These are phyloP conservation scores for Rhynchonycteris naso DNA, from an alignment of 2,797 vertebrate genomes.

Conservation along the genomic window DNA sequence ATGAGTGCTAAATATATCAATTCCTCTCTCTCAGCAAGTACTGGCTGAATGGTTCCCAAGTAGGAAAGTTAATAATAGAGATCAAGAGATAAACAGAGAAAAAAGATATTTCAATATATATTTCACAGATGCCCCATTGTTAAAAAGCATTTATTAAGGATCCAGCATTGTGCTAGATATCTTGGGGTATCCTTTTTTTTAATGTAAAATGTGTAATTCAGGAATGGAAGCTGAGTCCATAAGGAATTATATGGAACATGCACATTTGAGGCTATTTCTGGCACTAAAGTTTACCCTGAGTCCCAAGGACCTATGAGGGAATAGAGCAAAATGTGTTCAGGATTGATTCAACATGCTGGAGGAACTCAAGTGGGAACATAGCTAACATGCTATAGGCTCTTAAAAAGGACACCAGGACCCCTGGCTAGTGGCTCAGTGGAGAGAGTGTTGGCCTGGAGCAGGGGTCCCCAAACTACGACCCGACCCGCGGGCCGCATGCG, in stretches of 20 bases:
- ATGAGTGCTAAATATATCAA: conserved; percentile 52
- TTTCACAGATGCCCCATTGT: not conserved
- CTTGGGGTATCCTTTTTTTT: not conserved
- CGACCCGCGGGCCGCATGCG: too few relatives aligned
- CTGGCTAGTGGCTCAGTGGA: too few relatives aligned
- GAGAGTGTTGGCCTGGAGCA: too few relatives aligned
- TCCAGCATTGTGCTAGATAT: not conserved
- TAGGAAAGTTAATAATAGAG: not conserved
- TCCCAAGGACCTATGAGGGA: not conserved
- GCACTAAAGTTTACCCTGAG: not conserved
- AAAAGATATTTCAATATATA: not conserved
- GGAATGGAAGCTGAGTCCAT: not conserved
- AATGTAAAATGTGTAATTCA: not conserved
- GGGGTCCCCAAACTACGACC: too few relatives aligned
- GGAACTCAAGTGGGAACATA: not conserved
- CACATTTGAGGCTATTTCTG: not conserved
- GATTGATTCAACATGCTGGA: not conserved
- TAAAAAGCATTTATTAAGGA: not conserved
- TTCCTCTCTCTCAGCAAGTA: conserved; percentile 15
- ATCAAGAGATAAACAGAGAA: not conserved
- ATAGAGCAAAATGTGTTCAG: not conserved
- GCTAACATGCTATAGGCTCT: not conserved
- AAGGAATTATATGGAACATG: not conserved
- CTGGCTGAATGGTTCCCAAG: not conserved
- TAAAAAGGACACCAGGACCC: not conserved